Conservation (phyloP, 2,888 invertebrate genomes). For the Matsumyia berberina region DNA sequence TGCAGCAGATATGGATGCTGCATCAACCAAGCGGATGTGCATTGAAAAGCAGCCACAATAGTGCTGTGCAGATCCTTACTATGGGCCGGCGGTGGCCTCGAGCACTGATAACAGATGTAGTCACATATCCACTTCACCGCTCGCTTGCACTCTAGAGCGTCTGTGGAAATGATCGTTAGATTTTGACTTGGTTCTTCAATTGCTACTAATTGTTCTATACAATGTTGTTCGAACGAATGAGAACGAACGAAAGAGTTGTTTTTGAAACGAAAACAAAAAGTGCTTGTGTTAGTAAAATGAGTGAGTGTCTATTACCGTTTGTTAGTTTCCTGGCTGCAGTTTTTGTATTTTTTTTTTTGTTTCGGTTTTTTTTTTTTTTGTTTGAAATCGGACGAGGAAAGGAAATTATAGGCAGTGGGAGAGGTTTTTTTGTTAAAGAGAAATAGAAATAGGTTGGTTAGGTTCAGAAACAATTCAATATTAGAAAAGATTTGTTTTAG, state of each 20-base stretch:
- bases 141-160: conserved; percentile 94
- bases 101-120: conserved; percentile 98
- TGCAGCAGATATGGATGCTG: conserved; percentile 95
- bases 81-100: conserved; percentile 96
- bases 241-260: conserved; percentile 72
- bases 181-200: conserved; percentile 84
- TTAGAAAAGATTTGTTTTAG: conserved; percentile 48
- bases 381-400: conserved; percentile 59
- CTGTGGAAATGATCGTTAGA: conserved; percentile 86
- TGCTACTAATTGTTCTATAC: conserved; percentile 83
- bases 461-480: conserved; percentile 57
- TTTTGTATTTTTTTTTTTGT: conserved; percentile 52
- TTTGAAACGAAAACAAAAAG: conserved; percentile 75
- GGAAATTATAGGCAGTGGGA: conserved; percentile 46
- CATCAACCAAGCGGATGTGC: conserved; percentile 96
- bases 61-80: conserved; percentile 97
- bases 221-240: conserved; percentile 74
- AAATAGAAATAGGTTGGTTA: conserved; percentile 70
- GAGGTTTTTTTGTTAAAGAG: conserved; percentile 66
- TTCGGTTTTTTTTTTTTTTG: conserved; percentile 47
- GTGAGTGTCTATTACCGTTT: conserved; percentile 82
- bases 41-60: conserved; percentile 95
- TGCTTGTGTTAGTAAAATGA: conserved; percentile 80
- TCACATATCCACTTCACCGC: conserved; percentile 99
- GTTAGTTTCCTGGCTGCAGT: conserved; percentile 83